These are phyloP conservation scores for Micromussa lordhowensis DNA, from an alignment of 92 coral and sea anemone genomes.

Conservation along the genomic window DNA sequence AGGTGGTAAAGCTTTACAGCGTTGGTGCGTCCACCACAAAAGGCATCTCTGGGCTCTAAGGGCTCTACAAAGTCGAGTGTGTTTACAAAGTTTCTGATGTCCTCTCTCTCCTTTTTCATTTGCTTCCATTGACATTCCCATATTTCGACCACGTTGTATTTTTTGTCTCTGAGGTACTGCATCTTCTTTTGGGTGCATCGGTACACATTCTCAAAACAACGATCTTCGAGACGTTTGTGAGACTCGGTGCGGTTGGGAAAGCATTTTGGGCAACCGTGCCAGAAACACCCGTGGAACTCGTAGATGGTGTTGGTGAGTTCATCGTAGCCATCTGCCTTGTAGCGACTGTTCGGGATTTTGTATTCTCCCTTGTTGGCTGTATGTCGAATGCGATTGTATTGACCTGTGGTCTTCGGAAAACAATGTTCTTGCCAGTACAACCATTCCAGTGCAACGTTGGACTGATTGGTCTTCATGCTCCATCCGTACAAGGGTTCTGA, in stretches of 20 bases:
- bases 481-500: constrained; percentile 25
- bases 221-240: not conserved
- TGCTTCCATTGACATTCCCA: not conserved
- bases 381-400: not conserved
- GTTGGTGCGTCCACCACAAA: not conserved
- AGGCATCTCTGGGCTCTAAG: not conserved
- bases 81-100: not conserved
- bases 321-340: constrained; percentile 26
- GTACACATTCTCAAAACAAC: not conserved
- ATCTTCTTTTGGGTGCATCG: not conserved
- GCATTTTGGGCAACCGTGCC: constrained; percentile 42
- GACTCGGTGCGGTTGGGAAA: constrained; percentile 2
- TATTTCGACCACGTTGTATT: not conserved
- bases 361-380: not conserved
- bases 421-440: not conserved
- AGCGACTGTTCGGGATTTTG: not conserved
- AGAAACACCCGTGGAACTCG: constrained; percentile 51
- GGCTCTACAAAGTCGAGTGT: not conserved
- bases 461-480: constrained; percentile 2
- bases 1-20: not conserved
- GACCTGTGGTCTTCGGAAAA: not conserved
- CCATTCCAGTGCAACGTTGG: constrained; percentile 25
- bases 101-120: not conserved
- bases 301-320: constrained; percentile 21
- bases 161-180: not conserved